Conservation (phyloP, 2,888 invertebrate species). For the Melinopterus prodromus region DNA sequence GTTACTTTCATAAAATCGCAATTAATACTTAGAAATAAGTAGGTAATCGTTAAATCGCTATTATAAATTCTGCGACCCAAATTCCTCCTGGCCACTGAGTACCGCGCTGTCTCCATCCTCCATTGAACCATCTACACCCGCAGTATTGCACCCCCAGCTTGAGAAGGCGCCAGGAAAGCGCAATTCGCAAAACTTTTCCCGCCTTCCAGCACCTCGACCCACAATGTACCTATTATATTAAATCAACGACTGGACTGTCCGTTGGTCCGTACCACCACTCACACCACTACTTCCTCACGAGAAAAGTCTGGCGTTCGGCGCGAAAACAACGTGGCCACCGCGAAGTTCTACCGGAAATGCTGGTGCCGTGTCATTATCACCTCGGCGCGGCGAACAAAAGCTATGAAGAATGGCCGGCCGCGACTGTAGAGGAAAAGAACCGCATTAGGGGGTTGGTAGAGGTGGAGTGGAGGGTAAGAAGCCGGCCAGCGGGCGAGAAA, state of each 20-base stretch:
- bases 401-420: slow-evolving; percentile 54
- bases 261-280: slow-evolving; percentile 8
- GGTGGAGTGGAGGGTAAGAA: slow-evolving; percentile 44
- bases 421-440: slow-evolving; percentile 54
- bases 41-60: no score
- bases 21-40: no score
- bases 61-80: no score
- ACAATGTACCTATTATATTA: slow-evolving; percentile 60
- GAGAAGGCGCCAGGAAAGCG: background rate
- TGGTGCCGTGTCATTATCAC: slow-evolving; percentile 60
- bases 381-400: slow-evolving; percentile 56
- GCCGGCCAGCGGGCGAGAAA: slow-evolving; percentile 12
- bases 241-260: slow-evolving; percentile 50
- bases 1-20: no score
- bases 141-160: background rate
- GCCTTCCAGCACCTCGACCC: slow-evolving; percentile 35
- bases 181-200: slow-evolving; percentile 10
- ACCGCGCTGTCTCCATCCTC: background rate
- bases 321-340: slow-evolving; percentile 54
- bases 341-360: slow-evolving; percentile 58
- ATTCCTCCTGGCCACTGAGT: no score
- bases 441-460: slow-evolving; percentile 54
- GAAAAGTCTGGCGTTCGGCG: background rate
- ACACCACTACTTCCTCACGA: slow-evolving; percentile 8
- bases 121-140: background rate